phyloP scores from a whole-genome alignment of 2,888 invertebrate species.

The Acrobasis consociella region DNA sequence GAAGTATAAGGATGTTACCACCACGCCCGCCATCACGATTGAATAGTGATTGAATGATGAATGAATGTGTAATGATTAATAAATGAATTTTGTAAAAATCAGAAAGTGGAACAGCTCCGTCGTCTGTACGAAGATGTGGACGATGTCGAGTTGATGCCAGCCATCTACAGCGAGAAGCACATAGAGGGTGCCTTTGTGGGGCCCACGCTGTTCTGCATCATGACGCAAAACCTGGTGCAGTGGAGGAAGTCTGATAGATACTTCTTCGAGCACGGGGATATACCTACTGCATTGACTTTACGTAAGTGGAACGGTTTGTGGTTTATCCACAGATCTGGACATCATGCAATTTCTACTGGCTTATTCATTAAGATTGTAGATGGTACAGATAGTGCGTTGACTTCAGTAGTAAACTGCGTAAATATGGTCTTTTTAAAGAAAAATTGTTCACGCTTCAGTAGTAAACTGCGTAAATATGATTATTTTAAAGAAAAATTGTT shows the following conservation, averaged over 20 bases:
- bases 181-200: conserved; percentile 38
- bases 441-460: no score
- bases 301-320: conserved; percentile 33
- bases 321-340: no score
- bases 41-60: no score
- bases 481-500: no score
- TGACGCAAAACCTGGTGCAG: conserved; percentile 40
- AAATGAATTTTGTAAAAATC: background rate
- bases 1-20: no score
- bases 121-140: conserved; percentile 46
- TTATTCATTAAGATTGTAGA: no score
- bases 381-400: no score
- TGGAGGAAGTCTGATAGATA: conserved; percentile 45
- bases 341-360: background rate
- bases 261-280: conserved; percentile 50
- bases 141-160: conserved; percentile 47
- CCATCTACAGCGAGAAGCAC: conserved; percentile 43
- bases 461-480: no score
- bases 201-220: conserved; percentile 47
- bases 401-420: no score
- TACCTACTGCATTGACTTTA: conserved; percentile 40
- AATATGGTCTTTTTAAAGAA: no score
- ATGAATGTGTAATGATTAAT: background rate
- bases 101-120: conserved; percentile 45
- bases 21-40: no score